Conservation (phyloP, 2,797 vertebrate genomes). For the Telmatherina bonti region DNA sequence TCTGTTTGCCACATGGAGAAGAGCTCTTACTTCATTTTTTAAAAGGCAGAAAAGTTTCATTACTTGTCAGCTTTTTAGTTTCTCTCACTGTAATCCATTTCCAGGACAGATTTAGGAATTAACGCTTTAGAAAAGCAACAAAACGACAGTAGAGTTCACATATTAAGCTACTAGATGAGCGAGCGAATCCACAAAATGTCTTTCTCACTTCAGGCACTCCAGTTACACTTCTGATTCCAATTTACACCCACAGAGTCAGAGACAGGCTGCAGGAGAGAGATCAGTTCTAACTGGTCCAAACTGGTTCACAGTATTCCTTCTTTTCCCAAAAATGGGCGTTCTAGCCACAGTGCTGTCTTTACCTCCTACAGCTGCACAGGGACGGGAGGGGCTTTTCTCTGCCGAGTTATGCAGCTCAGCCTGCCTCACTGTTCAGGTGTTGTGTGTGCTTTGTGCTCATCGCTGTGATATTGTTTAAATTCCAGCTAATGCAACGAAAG, state of each 20-base stretch:
- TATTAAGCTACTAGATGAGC: not conserved
- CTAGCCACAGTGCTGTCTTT: slow-evolving; percentile 19
- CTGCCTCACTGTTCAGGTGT: not conserved
- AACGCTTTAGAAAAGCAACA: not conserved
- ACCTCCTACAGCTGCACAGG: slow-evolving; percentile 13
- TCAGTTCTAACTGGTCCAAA: slow-evolving; percentile 57
- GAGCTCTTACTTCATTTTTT: slow-evolving; percentile 9
- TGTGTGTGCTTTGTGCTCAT: slow-evolving; percentile 6
- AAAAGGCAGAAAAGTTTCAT: not conserved
- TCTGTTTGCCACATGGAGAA: slow-evolving; percentile 37
- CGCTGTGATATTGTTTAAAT: slow-evolving; percentile 32
- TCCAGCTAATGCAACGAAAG: slow-evolving; percentile 75
- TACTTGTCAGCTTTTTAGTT: not conserved
- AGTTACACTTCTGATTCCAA: slow-evolving; percentile 9
- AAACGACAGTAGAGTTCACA: not conserved
- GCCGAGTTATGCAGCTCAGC: not conserved
- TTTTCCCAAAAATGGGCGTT: slow-evolving; percentile 50
- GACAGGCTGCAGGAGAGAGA: slow-evolving; percentile 17
- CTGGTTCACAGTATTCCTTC: slow-evolving; percentile 50
- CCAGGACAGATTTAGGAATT: not conserved
- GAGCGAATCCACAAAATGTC: not conserved
- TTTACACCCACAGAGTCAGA: slow-evolving; percentile 20
- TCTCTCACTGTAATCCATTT: not conserved
- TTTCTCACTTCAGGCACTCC: not conserved
- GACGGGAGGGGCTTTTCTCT: not conserved